These are phyloP conservation scores for Pilophorus perplexus DNA, from an alignment of 2,888 invertebrate genomes.

Conservation along the genomic window DNA sequence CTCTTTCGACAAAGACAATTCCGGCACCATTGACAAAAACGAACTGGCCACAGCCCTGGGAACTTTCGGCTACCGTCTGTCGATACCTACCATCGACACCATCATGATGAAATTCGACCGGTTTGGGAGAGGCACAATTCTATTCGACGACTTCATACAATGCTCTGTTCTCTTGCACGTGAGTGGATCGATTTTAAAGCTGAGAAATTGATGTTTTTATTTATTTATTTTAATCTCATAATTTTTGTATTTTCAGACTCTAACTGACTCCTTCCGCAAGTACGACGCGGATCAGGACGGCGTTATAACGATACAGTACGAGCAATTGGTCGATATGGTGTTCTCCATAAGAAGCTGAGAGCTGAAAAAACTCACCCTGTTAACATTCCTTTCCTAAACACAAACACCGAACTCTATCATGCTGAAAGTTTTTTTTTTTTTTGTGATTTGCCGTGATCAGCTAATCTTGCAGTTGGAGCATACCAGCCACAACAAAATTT, in stretches of 20 bases:
- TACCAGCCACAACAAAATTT: no score
- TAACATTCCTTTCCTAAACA: no score
- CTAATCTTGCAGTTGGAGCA: no score
- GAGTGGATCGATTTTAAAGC: conserved; percentile 55
- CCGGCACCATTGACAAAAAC: conserved; percentile 84
- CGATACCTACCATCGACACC: conserved; percentile 74
- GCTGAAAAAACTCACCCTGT: background rate
- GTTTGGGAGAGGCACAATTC: conserved; percentile 82
- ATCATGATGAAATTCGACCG: conserved; percentile 92
- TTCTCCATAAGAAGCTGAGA: conserved; percentile 51
- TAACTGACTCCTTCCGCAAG: conserved; percentile 83
- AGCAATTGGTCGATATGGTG: conserved; percentile 92
- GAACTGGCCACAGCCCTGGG: conserved; percentile 89
- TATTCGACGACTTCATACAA: conserved; percentile 98
- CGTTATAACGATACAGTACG: conserved; percentile 91
- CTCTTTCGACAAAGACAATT: conserved; percentile 88
- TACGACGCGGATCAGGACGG: conserved; percentile 91
- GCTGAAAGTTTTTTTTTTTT: no score
- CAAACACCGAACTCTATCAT: no score
- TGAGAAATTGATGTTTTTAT: background rate
- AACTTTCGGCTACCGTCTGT: conserved; percentile 84
- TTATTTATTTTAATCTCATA: conserved; percentile 35
- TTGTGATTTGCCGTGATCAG: no score
- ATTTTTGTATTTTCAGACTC: conserved; percentile 63
- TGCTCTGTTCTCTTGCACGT: conserved; percentile 91